Evolutionary conservation across 2,888 invertebrate species (phyloP).

Genomic region (Busseola fusca): DNA sequence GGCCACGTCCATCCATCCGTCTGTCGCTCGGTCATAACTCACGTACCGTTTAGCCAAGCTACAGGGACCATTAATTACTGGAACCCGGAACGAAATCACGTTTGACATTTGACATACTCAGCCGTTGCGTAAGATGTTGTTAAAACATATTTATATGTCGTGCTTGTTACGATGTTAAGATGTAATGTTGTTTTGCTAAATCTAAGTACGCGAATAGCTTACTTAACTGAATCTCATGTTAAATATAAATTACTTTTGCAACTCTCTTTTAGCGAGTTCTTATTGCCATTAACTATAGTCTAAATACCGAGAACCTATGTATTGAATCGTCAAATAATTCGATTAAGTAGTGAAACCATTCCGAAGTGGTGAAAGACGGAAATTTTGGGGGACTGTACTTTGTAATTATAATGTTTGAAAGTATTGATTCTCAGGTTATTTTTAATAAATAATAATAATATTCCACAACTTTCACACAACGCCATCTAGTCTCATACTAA

Average conservation of each 20-base stretch:
- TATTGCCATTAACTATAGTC: not conserved
- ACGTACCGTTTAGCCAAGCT: slow-evolving; percentile 52
- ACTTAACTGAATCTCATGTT: not conserved
- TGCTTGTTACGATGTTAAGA: not conserved
- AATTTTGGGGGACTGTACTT: not conserved
- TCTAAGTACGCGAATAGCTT: not conserved
- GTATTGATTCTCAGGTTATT: not conserved
- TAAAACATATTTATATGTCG: slow-evolving; percentile 1
- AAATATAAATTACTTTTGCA: not conserved
- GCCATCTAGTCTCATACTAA: too few species aligned
- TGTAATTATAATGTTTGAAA: not conserved
- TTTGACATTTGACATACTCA: slow-evolving; percentile 42
- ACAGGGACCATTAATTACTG: slow-evolving; percentile 57
- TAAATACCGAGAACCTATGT: not conserved
- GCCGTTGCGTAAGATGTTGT: slow-evolving; percentile 35
- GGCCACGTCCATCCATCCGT: slow-evolving; percentile 44
- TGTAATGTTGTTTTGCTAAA: not conserved
- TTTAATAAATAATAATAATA: not conserved
- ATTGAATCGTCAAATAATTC: not conserved
- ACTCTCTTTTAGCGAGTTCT: not conserved
- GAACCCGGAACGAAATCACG: slow-evolving; percentile 52
- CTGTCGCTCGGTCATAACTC: slow-evolving; percentile 61
- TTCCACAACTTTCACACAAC: too few species aligned
- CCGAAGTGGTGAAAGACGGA: not conserved
- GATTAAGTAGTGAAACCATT: not conserved